Base-by-base conservation (phyloP, 2,113 vertebrate species). In the Malurus cyaneus region DNA sequence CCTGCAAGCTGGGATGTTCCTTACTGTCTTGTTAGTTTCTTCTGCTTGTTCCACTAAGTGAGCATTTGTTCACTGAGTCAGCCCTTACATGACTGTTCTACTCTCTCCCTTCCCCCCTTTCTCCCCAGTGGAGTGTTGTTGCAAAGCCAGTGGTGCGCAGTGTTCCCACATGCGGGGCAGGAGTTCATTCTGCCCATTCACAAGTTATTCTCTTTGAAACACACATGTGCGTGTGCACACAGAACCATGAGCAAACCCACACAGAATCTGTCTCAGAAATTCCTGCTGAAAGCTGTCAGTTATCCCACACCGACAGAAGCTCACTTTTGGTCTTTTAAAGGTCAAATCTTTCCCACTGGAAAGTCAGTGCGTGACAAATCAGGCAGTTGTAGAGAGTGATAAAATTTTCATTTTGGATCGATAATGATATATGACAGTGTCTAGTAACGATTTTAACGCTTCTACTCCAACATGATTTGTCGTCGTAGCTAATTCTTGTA, bases 41-140 rank as follows among this genome's bases (percentile, higher is more conserved):
- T 92, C 44, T 92, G 56, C 54, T 93, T 93, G 34, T 86, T 92
- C 56, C 79, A 90, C 71, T 80, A 77, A 80, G 42, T 73, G 74
- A 82, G 70, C 85, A 64, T 82, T 80, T 94, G 67, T 59, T 96
- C 80, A 81, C 32, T 77, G 79, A 95, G 42, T 93, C 85, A 93
- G 74, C 53, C 54, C 47, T 76, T 92, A 53, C 50, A 56, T 71
- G 74, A 9, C 62, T 88, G 26, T 49, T 56, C 74, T 87, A 32
- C 56, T 34, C 64, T 49, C 36, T 90, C 39, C 39, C 89, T 86
- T 3, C 3, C 9, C 54, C 32, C 19, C 34, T 23, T 62, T 82
- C 34, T 90, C 3, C 28, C n/a, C 28, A 39, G 46, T 7, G 34
- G 52, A 81, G 70, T 80, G 79, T 25, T 2, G 1, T 39, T 87